Conservation (phyloP, 1,140 invertebrate genomes). For the Drosophila tropicalis region DNA sequence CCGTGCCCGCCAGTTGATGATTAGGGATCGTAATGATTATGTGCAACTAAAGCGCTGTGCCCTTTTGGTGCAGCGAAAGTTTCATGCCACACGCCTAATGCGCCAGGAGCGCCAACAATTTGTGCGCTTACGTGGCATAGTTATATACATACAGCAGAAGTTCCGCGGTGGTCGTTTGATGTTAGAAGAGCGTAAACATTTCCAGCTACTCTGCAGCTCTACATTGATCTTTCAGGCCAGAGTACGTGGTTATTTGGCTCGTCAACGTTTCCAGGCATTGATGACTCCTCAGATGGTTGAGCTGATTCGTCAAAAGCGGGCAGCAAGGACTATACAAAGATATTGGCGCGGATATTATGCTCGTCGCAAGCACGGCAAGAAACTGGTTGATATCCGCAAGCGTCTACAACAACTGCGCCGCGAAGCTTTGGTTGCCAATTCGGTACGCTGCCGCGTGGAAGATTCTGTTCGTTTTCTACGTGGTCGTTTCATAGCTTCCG, state of each 20-base stretch:
- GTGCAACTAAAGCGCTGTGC: slow-evolving; percentile 56
- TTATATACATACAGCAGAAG: slow-evolving; percentile 83
- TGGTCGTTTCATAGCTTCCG: slow-evolving; percentile 67
- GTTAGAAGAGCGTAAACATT: slow-evolving; percentile 50
- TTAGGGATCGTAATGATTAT: slow-evolving; percentile 72
- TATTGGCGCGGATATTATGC: slow-evolving; percentile 86
- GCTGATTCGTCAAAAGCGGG: slow-evolving; percentile 83
- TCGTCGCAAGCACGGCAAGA: slow-evolving; percentile 72
- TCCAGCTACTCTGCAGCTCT: slow-evolving; percentile 35
- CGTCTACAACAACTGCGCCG: slow-evolving; percentile 83
- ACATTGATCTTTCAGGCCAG: slow-evolving; percentile 83
- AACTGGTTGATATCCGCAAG: slow-evolving; percentile 83
- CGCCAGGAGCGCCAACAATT: slow-evolving; percentile 71
- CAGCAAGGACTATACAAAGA: slow-evolving; percentile 87
- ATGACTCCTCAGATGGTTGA: slow-evolving; percentile 83
- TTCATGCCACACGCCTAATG: slow-evolving; percentile 80
- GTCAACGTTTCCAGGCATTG: slow-evolving; percentile 83
- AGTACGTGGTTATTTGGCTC: slow-evolving; percentile 84
- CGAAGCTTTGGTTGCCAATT: slow-evolving; percentile 83
- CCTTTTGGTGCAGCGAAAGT: slow-evolving; percentile 80
- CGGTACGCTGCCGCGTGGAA: slow-evolving; percentile 72
- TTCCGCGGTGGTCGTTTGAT: slow-evolving; percentile 83
- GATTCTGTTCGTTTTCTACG: slow-evolving; percentile 67
- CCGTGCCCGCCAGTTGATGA: slow-evolving; percentile 76
- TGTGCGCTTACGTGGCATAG: slow-evolving; percentile 57